phyloP scores from a whole-genome alignment of 2,888 invertebrate species.

The Copidosoma aretas region DNA sequence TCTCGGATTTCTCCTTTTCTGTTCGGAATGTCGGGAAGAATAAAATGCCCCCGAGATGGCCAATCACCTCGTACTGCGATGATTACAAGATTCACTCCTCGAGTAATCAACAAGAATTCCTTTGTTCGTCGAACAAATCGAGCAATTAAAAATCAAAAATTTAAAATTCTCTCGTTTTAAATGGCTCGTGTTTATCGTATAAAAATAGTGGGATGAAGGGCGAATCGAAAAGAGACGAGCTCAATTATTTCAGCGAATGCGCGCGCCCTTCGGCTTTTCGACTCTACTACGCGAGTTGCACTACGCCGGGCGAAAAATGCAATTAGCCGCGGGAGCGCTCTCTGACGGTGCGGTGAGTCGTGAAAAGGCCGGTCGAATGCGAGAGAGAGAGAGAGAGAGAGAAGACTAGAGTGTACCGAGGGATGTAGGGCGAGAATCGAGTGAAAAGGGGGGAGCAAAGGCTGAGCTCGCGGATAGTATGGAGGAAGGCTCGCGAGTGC shows the following conservation, averaged over 20 bases:
- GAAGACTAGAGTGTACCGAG: neutral
- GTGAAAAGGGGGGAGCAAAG: too few species aligned
- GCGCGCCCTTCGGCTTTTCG: slow-evolving; percentile 7
- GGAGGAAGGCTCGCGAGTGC: too few species aligned
- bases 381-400: neutral
- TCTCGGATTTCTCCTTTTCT: too few species aligned
- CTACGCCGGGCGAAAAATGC: slow-evolving; percentile 16
- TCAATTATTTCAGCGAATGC: slow-evolving; percentile 23
- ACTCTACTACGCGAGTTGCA: neutral
- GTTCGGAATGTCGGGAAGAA: too few species aligned
- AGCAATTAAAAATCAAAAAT: too few species aligned
- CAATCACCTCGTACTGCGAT: neutral
- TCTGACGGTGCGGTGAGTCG: slow-evolving; percentile 46
- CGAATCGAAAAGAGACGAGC: neutral
- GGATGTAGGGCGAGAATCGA: too few species aligned
- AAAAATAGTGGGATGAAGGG: neutral
- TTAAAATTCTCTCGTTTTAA: too few species aligned
- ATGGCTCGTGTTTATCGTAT: neutral
- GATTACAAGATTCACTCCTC: too few species aligned
- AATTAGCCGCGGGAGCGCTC: slow-evolving; percentile 15
- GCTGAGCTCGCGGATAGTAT: too few species aligned
- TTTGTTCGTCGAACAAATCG: too few species aligned
- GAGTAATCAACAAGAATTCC: too few species aligned
- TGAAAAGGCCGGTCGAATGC: slow-evolving; percentile 47
- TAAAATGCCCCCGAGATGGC: too few species aligned